Conservation (phyloP, 2,888 invertebrate genomes). For the Cyrtodaria siliqua region DNA sequence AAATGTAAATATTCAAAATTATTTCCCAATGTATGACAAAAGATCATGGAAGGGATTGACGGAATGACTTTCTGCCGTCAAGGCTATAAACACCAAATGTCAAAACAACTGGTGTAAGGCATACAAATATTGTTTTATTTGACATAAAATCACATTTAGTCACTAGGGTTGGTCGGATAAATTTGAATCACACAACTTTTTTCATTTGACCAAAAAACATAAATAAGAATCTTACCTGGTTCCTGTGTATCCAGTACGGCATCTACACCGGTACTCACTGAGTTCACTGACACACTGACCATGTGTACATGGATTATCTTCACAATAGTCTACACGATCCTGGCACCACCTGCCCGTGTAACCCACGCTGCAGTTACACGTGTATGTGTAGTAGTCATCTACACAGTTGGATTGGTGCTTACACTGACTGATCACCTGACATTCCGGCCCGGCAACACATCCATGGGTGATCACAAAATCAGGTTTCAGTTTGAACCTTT, state of each 20-base stretch:
- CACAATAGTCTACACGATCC: conserved; percentile 93
- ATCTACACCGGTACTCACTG: conserved; percentile 72
- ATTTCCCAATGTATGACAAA: too few species aligned
- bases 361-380: conserved; percentile 79
- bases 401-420: conserved; percentile 89
- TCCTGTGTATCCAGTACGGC: conserved; percentile 76
- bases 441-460: conserved; percentile 53
- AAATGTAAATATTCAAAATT: too few species aligned
- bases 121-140: too few species aligned
- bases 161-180: too few species aligned
- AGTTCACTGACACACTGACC: conserved; percentile 76
- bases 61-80: too few species aligned
- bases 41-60: too few species aligned
- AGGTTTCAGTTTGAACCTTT: conserved; percentile 62
- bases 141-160: too few species aligned
- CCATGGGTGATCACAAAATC: conserved; percentile 29
- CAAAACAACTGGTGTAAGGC: too few species aligned
- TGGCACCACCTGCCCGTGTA: conserved; percentile 78
- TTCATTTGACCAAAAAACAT: not conserved
- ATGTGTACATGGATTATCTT: conserved; percentile 88
- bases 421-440: conserved; percentile 87
- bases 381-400: conserved; percentile 77
- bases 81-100: too few species aligned
- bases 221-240: conserved; percentile 69
- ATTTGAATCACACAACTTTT: conserved; percentile 1